Evolutionary conservation across 2,797 vertebrate species (phyloP), one percentile per base, ranked within the genome.

Genomic region (Pantherophis vulpinus): DNA sequence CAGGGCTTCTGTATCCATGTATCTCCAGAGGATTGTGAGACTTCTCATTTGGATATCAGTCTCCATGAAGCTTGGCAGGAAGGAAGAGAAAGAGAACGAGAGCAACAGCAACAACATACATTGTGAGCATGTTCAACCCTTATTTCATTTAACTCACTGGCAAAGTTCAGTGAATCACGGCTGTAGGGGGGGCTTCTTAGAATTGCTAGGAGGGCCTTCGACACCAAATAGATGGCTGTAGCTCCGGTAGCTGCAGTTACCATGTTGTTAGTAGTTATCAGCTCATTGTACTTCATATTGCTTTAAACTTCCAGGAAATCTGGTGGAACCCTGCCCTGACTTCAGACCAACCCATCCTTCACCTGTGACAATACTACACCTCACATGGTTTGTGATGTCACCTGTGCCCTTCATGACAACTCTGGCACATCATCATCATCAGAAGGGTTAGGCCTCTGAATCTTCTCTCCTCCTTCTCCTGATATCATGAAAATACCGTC

Each of bases 171-270:
- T 58, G 95, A 94, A 0, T 95, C 94, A 32, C 54, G 20, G 37
- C 74, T 90, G 88, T 87, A 94, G 58, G 93, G 90, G 0, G 94
- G 91, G 88, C 96, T 95, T 88, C 70, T 94, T 42, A 97, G 16
- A 37, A 95, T 93, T 0, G 95, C 93, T 92, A 27, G 93, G 94
- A 97, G 88, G 95, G 96, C 95, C 91, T 95, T 97, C 93, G 96
- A 96, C 86, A 97, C 90, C 61, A 97, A 94, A 92, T 97, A 97
- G 93, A 97, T 1, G 60, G 96, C 96, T 54, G 95, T 93, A 0
- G 93, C 96, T 0, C 96, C 97, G 0, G 94, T 96, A 90, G 94
- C 95, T 94, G 96, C 86, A 88, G 95, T 89, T 83, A 97, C 91
- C 18, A 97, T 32, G 20, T 95, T 56, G 93, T 94, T 96, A 16